These are phyloP conservation scores for Phengaris arion DNA, from an alignment of 2,888 invertebrate genomes.

Conservation along the genomic window DNA sequence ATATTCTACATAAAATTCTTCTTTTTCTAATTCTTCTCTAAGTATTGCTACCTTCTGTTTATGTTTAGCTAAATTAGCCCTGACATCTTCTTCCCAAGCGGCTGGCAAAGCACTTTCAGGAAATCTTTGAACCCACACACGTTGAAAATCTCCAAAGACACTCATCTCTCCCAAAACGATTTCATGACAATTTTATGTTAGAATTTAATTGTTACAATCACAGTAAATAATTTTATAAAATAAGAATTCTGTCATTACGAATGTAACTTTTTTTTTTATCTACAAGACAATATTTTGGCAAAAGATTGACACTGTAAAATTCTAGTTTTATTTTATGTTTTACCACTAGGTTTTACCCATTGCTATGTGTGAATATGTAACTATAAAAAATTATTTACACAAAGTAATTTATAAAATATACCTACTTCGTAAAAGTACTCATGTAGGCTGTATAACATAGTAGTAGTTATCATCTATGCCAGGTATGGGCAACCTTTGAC, in stretches of 20 bases:
- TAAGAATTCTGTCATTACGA: constrained; percentile 60
- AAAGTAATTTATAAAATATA: too few relatives aligned
- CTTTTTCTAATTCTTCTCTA: constrained; percentile 92
- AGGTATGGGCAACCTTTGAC: too few relatives aligned
- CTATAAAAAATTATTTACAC: too few relatives aligned
- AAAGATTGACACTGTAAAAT: neutral
- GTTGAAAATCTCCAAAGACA: constrained; percentile 94
- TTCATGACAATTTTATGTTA: constrained; percentile 76
- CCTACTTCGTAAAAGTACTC: too few relatives aligned
- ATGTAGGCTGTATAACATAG: neutral
- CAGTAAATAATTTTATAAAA: constrained; percentile 55
- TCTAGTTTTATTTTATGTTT: too few relatives aligned
- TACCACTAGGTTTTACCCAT: too few relatives aligned
- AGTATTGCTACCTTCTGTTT: constrained; percentile 90
- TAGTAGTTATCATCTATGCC: too few relatives aligned
- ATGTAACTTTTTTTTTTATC: constrained; percentile 46
- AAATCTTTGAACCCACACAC: constrained; percentile 94
- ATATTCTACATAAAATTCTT: constrained; percentile 94
- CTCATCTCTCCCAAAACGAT: constrained; percentile 84
- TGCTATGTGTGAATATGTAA: too few relatives aligned
- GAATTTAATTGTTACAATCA: constrained; percentile 51
- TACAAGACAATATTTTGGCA: constrained; percentile 28
- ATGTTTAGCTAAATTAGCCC: constrained; percentile 93
- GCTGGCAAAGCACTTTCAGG: constrained; percentile 93
- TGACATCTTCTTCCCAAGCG: constrained; percentile 95